Evolutionary conservation across 2,113 vertebrate species (phyloP), one percentile per base, ranked within the genome.

Genomic region (Heterotis niloticus): DNA sequence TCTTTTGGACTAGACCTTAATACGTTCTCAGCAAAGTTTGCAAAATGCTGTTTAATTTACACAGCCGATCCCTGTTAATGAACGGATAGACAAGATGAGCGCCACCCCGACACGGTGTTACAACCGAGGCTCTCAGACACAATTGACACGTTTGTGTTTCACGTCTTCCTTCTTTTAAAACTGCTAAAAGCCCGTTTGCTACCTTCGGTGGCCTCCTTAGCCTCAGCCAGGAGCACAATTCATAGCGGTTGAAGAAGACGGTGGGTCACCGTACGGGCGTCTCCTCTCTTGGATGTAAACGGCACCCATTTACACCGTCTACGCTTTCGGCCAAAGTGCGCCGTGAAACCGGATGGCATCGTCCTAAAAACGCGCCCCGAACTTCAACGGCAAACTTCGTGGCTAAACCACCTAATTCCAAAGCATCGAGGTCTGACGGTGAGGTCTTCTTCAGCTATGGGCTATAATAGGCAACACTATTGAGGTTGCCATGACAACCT

Each of bases 401-500:
- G 4, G 28, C 20, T 26, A 44, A 23, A 59, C 26, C 20, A 0
- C 23, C 67, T 56, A 10, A 24, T 17, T 77, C 64, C 13, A n/a
- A 29, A 59, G 34, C 13, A 14, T n/a, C 11, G 13, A 28, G 57
- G 68, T 56, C 73, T 51, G 44, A 56, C 70, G 1, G 59, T 29
- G 23, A 56, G 78, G 34, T 79, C 34, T 56, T 56, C 34, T 29
- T 73, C 70, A 74, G 14, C 68, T 23, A 13, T 18, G 17, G 69
- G 34, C 78, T 64, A 79, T 72, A 73, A 62, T 51, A 64, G 69
- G 62, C 70, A 66, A 44, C 78, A 56, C 20, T 34, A 71, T 72
- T 66, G 62, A 29, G 64, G 78, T 80, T 80, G 60, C 71, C 78
- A 80, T 80, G 78, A 65, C 62, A 64, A 80, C 71, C 29, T 24